A percentile compares a stretch with the other conserved stretches of the same genome.
Conservation (phyloP, 2,797 vertebrate species). For the Propithecus perrieri region DNA sequence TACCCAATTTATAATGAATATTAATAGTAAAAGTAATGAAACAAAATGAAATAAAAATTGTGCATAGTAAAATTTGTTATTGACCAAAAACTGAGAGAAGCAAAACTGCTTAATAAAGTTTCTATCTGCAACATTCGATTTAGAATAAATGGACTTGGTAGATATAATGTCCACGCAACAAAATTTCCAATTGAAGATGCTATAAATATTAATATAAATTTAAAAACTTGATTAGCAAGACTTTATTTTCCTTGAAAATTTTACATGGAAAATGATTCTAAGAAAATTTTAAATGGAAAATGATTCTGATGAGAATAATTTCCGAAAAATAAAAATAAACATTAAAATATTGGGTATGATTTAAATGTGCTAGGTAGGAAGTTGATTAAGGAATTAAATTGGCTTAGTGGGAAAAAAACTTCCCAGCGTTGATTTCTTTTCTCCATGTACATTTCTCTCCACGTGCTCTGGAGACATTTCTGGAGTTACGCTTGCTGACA, state of each 20-base stretch:
- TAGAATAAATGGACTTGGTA: not conserved
- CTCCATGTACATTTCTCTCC: not conserved
- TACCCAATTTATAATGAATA: not conserved
- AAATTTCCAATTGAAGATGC: not conserved
- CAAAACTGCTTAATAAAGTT: not conserved
- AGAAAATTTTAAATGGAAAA: conserved; percentile 22
- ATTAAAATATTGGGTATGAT: not conserved
- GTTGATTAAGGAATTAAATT: conserved; percentile 49
- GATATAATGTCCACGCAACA: not conserved
- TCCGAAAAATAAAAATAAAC: conserved; percentile 45
- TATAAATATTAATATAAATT: not conserved
- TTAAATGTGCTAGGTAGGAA: conserved; percentile 23
- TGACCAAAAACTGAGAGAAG: conserved; percentile 15
- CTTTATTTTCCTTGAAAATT: conserved; percentile 10
- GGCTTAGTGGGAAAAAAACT: not conserved
- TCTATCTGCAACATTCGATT: not conserved
- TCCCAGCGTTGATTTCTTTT: not conserved
- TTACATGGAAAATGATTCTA: conserved; percentile 9
- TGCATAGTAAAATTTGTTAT: not conserved
- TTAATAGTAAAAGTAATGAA: not conserved
- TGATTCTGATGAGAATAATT: conserved; percentile 46
- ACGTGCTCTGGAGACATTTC: not conserved
- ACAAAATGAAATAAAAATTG: not conserved
- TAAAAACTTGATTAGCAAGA: conserved; percentile 20
- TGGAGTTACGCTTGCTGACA: not conserved